Percentiles rank a stretch among this genome's conserved stretches.
These are phyloP conservation scores for Typhlomys cinereus DNA, from an alignment of 2,113 vertebrate genomes.

Conservation along the genomic window DNA sequence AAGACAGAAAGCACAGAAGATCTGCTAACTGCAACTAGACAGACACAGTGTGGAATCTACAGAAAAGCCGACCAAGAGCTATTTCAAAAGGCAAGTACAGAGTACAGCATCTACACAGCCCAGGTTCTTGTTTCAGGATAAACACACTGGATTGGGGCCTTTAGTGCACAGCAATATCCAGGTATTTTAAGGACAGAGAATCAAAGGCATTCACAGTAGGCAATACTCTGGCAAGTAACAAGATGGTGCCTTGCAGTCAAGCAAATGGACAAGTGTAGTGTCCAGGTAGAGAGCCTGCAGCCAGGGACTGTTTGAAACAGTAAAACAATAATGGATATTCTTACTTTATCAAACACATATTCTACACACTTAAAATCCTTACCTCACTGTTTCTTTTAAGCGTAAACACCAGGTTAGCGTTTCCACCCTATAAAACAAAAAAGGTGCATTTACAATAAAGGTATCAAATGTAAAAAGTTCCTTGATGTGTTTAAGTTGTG, in stretches of 20 bases:
- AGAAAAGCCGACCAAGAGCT: neutral
- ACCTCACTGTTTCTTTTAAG: conserved; percentile 98
- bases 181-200: neutral
- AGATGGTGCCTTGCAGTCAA: no score
- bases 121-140: neutral
- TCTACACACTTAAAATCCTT: conserved; percentile 71
- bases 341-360: neutral
- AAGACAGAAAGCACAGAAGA: neutral
- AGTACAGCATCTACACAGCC: no score
- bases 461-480: conserved; percentile 8
- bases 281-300: neutral
- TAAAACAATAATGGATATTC: neutral
- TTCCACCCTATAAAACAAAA: conserved; percentile 90
- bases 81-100: neutral
- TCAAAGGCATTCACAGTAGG: neutral
- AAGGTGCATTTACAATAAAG: conserved; percentile 42
- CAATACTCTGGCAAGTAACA: neutral
- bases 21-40: neutral
- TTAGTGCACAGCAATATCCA: neutral
- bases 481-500: conserved; percentile 20
- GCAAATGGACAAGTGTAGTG: neutral
- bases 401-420: conserved; percentile 91
- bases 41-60: neutral
- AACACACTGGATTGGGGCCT: neutral
- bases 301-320: accelerated